A percentile compares a stretch with the other conserved stretches of the same genome.
These are phyloP conservation scores for Crioceris asparagi DNA, from an alignment of 2,888 invertebrate genomes.

Conservation along the genomic window DNA sequence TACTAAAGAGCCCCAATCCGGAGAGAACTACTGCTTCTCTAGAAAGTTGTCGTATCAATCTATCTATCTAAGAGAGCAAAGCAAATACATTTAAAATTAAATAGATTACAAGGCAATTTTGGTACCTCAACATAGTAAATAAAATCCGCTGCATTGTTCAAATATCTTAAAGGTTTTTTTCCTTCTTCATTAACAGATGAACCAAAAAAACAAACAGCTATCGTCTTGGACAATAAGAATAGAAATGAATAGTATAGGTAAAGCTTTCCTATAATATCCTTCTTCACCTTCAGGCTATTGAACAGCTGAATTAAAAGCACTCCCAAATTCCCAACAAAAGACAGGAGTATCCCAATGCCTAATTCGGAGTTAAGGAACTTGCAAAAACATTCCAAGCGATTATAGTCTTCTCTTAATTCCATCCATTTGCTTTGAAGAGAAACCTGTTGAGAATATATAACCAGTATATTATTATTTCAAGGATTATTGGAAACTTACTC, in stretches of 20 bases:
- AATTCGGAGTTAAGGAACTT: slow-evolving; percentile 48
- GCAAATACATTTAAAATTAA: background rate
- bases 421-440: slow-evolving; percentile 54
- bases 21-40: slow-evolving; percentile 31
- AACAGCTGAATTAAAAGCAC: slow-evolving; percentile 63
- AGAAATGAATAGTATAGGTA: slow-evolving; percentile 9
- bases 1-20: slow-evolving; percentile 22
- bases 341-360: slow-evolving; percentile 53
- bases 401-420: slow-evolving; percentile 52
- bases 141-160: slow-evolving; percentile 20
- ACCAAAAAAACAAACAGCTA: slow-evolving; percentile 52
- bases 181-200: slow-evolving; percentile 42
- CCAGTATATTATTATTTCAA: background rate
- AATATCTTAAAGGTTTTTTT: slow-evolving; percentile 25
- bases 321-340: slow-evolving; percentile 59
- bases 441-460: slow-evolving; percentile 33
- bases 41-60: slow-evolving; percentile 22
- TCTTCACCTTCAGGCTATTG: slow-evolving; percentile 41
- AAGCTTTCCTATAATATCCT: slow-evolving; percentile 1
- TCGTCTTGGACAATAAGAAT: slow-evolving; percentile 12
- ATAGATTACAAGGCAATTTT: too few species aligned
- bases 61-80: slow-evolving; percentile 24
- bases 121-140: slow-evolving; percentile 27
- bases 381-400: slow-evolving; percentile 50
- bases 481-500: slow-evolving; percentile 13